These are phyloP conservation scores for Trissolcus brochymenae DNA, from an alignment of 2,888 invertebrate species.

Conservation along the genomic window DNA sequence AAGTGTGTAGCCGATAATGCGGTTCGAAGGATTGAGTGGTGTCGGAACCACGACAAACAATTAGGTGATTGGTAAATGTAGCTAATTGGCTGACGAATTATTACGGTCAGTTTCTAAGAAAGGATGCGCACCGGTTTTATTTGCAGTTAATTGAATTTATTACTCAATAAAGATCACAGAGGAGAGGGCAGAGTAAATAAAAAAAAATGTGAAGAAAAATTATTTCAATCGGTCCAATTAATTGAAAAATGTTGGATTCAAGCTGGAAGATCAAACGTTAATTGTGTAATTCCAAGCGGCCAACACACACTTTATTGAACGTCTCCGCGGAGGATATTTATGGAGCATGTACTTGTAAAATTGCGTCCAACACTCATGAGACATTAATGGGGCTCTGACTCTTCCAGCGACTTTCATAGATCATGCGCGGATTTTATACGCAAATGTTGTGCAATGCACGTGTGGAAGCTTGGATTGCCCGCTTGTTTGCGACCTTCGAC, in stretches of 20 bases:
- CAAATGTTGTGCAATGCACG: constrained; percentile 18
- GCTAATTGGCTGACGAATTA: constrained; percentile 23
- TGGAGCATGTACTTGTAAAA: too few relatives aligned
- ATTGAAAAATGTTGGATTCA: too few relatives aligned
- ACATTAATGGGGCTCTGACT: not conserved
- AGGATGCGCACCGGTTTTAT: too few relatives aligned
- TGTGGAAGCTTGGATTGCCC: not conserved
- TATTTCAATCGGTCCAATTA: too few relatives aligned
- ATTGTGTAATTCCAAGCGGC: too few relatives aligned
- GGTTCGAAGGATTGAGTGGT: not conserved
- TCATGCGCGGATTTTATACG: constrained; percentile 23
- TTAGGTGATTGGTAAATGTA: constrained; percentile 17
- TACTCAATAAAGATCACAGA: too few relatives aligned
- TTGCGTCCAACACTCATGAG: not conserved
- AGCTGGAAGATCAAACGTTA: too few relatives aligned
- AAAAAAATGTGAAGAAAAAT: too few relatives aligned
- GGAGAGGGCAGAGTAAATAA: not conserved
- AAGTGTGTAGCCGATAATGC: constrained; percentile 5
- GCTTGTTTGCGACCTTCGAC: constrained; percentile 1
- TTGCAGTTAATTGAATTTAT: too few relatives aligned
- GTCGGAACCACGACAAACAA: constrained; percentile 24
- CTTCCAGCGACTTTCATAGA: constrained; percentile 13
- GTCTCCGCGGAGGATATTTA: too few relatives aligned
- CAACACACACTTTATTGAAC: too few relatives aligned
- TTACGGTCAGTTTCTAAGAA: not conserved